Conservation (phyloP, 2,888 invertebrate genomes). For the Palloptera scutellata region DNA sequence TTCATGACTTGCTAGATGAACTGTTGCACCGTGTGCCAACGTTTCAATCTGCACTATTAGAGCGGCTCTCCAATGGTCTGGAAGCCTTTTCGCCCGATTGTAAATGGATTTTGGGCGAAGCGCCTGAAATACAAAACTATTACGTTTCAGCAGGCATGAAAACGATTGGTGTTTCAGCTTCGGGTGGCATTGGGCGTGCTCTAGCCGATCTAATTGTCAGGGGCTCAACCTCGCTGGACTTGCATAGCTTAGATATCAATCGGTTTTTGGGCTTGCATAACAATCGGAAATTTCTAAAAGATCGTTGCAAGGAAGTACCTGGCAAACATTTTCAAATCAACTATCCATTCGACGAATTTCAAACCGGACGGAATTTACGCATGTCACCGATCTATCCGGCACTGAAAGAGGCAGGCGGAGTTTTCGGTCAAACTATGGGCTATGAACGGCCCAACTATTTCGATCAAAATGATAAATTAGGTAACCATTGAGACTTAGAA, state of each 20-base stretch:
- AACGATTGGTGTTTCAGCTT: slow-evolving; percentile 93
- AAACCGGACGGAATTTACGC: slow-evolving; percentile 84
- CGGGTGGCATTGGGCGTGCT: slow-evolving; percentile 92
- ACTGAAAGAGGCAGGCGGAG: slow-evolving; percentile 87
- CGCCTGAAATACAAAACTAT: slow-evolving; percentile 90
- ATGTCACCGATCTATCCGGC: slow-evolving; percentile 96
- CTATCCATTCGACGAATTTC: slow-evolving; percentile 87
- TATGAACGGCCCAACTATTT: slow-evolving; percentile 96
- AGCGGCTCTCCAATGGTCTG: slow-evolving; percentile 85
- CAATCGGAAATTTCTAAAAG: slow-evolving; percentile 89
- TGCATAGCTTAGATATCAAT: slow-evolving; percentile 89
- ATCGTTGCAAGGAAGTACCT: slow-evolving; percentile 91
- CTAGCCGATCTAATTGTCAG: slow-evolving; percentile 88
- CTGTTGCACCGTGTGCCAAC: slow-evolving; percentile 84
- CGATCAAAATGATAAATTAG: slow-evolving; percentile 67
- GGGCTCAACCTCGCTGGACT: slow-evolving; percentile 81
- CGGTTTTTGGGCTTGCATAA: slow-evolving; percentile 93
- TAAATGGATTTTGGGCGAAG: slow-evolving; percentile 93
- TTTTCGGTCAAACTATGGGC: slow-evolving; percentile 97
- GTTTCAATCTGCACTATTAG: slow-evolving; percentile 77
- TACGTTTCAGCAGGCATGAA: slow-evolving; percentile 96
- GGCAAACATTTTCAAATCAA: slow-evolving; percentile 83
- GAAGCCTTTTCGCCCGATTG: slow-evolving; percentile 98
- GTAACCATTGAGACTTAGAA: slow-evolving; percentile 47
- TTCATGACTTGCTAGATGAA: slow-evolving; percentile 86